Conservation (phyloP, 2,888 invertebrate genomes). For the Gastracanthus pulcherrimus region DNA sequence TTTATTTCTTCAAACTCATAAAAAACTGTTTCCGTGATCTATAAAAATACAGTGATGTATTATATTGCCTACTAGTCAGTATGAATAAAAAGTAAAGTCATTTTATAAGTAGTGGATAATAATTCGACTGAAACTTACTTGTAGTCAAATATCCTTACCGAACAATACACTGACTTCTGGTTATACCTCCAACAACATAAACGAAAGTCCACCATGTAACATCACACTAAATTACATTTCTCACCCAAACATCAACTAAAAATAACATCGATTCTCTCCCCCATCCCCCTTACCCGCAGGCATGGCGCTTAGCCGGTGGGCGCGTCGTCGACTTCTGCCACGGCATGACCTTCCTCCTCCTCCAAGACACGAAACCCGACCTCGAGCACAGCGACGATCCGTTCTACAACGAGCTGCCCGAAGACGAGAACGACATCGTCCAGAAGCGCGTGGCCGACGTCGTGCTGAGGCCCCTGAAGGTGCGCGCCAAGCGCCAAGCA, state of each 20-base stretch:
- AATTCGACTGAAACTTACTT: too few species aligned
- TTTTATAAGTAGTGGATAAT: too few species aligned
- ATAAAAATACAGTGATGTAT: too few species aligned
- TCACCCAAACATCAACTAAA: background rate
- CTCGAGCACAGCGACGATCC: conserved; percentile 60
- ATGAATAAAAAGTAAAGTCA: too few species aligned
- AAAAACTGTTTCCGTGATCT: too few species aligned
- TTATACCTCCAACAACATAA: too few species aligned
- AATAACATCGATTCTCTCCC: background rate
- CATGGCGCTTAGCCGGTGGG: conserved; percentile 77
- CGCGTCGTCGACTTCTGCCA: conserved; percentile 78
- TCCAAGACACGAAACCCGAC: conserved; percentile 70
- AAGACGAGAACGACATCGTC: conserved; percentile 68
- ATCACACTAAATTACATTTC: background rate
- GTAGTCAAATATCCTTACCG: too few species aligned
- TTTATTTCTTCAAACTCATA: too few species aligned
- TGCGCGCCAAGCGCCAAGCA: conserved; percentile 45
- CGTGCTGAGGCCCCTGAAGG: conserved; percentile 46
- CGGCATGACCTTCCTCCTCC: conserved; percentile 75
- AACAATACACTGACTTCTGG: too few species aligned
- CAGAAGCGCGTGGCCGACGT: conserved; percentile 46
- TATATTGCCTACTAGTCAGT: too few species aligned
- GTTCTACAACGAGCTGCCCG: conserved; percentile 69
- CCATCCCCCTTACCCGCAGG: conserved; percentile 71
- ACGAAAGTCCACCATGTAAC: too few species aligned